Percentiles rank a stretch among this genome's conserved stretches.
Evolutionary conservation across 2,113 vertebrate species (phyloP).

Genomic region (Nipponia nippon): DNA sequence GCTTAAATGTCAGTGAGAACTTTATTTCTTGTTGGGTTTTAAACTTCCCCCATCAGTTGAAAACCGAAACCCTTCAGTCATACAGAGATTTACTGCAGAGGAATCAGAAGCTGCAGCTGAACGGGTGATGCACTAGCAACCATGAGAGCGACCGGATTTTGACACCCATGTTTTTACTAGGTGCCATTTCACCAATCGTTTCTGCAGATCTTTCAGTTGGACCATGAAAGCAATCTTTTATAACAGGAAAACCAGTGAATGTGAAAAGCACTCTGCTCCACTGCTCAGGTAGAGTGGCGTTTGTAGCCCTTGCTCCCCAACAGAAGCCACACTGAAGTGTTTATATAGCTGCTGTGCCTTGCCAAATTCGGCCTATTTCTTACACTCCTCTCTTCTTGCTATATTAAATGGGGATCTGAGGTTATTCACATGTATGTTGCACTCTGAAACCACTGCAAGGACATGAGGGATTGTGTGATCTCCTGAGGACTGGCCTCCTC

Average conservation of each 20-base stretch:
- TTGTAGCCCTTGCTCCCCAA: not conserved
- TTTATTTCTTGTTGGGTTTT: not conserved
- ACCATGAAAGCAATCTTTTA: not conserved
- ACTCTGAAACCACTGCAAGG: not conserved
- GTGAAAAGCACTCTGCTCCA: not conserved
- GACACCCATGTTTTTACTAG: not conserved
- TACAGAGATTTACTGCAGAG: not conserved
- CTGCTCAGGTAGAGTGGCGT: not conserved
- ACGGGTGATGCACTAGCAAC: fast-evolving
- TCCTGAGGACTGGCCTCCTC: not conserved
- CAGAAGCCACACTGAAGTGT: not conserved
- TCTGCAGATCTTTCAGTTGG: not conserved
- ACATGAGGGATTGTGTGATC: fast-evolving
- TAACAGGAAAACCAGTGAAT: not conserved
- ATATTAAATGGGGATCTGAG: not conserved
- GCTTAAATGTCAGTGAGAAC: not conserved
- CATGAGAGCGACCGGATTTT: not conserved
- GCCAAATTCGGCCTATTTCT: not conserved
- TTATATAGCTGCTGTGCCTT: not conserved
- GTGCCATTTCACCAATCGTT: not conserved
- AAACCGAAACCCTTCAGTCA: not conserved
- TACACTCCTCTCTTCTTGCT: not conserved
- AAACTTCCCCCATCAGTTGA: not conserved
- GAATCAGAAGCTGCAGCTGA: not conserved
- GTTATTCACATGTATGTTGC: not conserved